Conservation (phyloP, 2,113 vertebrate species). For the Sceloporus undulatus region DNA sequence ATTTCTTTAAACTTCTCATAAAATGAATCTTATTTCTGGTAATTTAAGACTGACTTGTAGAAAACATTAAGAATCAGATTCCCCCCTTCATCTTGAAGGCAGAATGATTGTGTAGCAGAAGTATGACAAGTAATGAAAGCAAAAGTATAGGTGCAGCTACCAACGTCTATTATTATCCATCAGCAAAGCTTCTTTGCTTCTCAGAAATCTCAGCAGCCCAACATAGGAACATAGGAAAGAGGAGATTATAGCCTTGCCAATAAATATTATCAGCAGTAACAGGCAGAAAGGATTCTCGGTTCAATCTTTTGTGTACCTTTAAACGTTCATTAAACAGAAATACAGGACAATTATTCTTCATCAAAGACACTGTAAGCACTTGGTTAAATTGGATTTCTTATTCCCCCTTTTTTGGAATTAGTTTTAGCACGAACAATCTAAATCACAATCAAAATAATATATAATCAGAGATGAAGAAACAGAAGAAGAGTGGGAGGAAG, state of each 20-base stretch:
- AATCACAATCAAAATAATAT: too few species aligned
- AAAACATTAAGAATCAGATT: constrained; percentile 15
- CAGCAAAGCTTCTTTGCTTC: constrained; percentile 30
- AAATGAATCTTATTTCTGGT: constrained; percentile 3
- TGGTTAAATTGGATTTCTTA: background rate
- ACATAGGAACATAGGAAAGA: background rate
- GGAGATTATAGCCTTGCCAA: background rate
- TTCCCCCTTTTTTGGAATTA: background rate
- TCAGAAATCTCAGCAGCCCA: constrained; percentile 30
- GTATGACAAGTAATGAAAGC: constrained; percentile 35
- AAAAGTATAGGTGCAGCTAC: constrained; percentile 24
- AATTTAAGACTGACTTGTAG: background rate
- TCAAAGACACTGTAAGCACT: background rate
- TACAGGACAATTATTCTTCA: background rate
- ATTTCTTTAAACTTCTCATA: constrained; percentile 25
- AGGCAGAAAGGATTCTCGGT: constrained; percentile 18
- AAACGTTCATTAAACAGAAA: constrained; percentile 1
- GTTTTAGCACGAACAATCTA: too few species aligned
- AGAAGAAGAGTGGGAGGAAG: too few species aligned
- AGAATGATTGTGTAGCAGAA: constrained; percentile 39
- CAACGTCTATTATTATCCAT: constrained; percentile 3
- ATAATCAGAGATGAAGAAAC: too few species aligned
- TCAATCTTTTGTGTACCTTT: constrained; percentile 8
- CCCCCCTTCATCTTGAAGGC: background rate
- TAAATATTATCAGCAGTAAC: background rate